These are phyloP conservation scores for Geococcyx californianus DNA, from an alignment of 2,113 vertebrate species.

Conservation along the genomic window DNA sequence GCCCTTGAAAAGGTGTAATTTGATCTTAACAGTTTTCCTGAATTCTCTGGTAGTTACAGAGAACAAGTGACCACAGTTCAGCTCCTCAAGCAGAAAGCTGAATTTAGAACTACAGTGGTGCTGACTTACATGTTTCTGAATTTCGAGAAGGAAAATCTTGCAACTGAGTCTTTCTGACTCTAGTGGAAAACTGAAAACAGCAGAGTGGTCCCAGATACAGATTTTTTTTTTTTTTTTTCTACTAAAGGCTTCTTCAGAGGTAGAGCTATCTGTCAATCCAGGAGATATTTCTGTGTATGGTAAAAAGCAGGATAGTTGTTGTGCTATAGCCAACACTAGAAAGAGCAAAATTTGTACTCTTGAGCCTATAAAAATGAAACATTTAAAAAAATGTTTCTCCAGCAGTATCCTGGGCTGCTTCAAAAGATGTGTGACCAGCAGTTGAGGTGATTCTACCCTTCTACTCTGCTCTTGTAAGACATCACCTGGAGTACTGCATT, in stretches of 20 bases:
- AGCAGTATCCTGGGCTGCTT: too few relatives aligned
- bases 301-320: neutral
- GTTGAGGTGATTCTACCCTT: too few relatives aligned
- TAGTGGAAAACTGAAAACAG: constrained; percentile 40
- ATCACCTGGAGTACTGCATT: too few relatives aligned
- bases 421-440: too few relatives aligned
- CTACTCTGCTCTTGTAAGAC: too few relatives aligned
- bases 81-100: constrained; percentile 49
- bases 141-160: constrained; percentile 33
- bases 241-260: neutral
- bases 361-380: neutral
- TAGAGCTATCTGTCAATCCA: neutral
- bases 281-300: neutral
- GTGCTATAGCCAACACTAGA: neutral
- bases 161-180: neutral
- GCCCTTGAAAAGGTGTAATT: constrained; percentile 69
- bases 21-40: constrained; percentile 72
- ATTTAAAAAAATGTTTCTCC: neutral
- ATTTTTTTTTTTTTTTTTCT: neutral
- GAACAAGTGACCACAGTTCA: constrained; percentile 74
- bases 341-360: neutral
- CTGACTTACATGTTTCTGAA: constrained; percentile 52
- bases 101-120: constrained; percentile 65
- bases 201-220: constrained; percentile 18
- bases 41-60: constrained; percentile 66